Evolutionary conservation across 2,113 vertebrate species (phyloP).

Genomic region (Cryptomyrus ogoouensis): DNA sequence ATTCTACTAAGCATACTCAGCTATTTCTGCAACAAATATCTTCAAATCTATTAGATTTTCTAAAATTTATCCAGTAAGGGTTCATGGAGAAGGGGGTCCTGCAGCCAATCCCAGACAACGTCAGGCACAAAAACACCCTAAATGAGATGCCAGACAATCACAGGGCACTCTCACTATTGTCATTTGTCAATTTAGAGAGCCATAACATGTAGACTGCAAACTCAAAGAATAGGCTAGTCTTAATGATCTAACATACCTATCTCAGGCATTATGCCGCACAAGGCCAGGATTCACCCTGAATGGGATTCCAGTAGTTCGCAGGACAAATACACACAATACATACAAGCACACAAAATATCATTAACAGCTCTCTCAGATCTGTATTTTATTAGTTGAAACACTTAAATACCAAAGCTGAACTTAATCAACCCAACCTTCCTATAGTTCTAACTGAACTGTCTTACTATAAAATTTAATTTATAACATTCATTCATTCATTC

Average conservation of each 20-base stretch:
- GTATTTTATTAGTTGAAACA: neutral
- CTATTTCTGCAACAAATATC: neutral
- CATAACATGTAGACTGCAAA: neutral
- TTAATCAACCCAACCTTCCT: neutral
- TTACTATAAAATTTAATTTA: neutral
- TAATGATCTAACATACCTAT: neutral
- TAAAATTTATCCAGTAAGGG: too few relatives aligned
- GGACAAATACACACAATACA: neutral
- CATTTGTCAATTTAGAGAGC: too few relatives aligned
- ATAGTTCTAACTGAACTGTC: neutral
- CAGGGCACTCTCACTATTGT: too few relatives aligned
- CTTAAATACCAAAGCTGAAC: neutral
- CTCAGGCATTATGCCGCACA: neutral
- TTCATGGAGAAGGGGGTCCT: too few relatives aligned
- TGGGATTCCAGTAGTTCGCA: neutral
- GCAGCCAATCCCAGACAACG: too few relatives aligned
- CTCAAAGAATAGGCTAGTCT: neutral
- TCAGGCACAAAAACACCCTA: too few relatives aligned
- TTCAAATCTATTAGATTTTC: too few relatives aligned
- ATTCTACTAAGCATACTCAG: neutral
- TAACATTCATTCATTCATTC: neutral
- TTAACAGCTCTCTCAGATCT: neutral
- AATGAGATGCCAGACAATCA: too few relatives aligned
- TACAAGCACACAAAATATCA: neutral
- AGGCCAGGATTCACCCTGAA: neutral